These are phyloP conservation scores for Antechinus stuartii DNA, from an alignment of 2,113 vertebrate species.

Conservation along the genomic window DNA sequence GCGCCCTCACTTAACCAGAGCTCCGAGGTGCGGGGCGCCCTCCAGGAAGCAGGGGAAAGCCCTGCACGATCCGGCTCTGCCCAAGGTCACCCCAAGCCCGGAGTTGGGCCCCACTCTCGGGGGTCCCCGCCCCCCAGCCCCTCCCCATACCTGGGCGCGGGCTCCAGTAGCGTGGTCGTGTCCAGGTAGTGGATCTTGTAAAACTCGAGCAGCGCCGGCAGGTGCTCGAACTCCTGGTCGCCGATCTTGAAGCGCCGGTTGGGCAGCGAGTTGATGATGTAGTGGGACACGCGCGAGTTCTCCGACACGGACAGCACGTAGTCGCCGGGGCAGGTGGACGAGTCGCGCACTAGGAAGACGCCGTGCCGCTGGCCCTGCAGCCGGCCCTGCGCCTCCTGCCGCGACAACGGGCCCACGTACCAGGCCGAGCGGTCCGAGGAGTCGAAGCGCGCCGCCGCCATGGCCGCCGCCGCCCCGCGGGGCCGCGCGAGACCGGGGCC, in stretches of 20 bases:
- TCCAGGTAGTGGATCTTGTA: constrained; percentile 99
- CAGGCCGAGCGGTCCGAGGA: constrained; percentile 94
- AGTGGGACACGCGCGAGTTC: constrained; percentile 98
- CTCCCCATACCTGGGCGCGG: constrained; percentile 91
- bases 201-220: constrained; percentile 96
- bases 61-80: too few species aligned
- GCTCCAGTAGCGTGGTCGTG: constrained; percentile 98
- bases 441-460: constrained; percentile 94
- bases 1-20: too few species aligned
- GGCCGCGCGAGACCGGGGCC: constrained; percentile 38
- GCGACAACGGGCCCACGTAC: constrained; percentile 96
- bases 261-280: constrained; percentile 98
- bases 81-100: not conserved
- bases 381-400: constrained; percentile 94
- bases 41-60: too few species aligned
- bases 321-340: constrained; percentile 97
- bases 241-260: constrained; percentile 98
- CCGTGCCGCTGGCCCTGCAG: constrained; percentile 97
- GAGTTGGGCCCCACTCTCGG: too few species aligned
- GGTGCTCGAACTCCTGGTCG: constrained; percentile 97
- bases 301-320: constrained; percentile 98
- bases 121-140: not conserved
- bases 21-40: too few species aligned
- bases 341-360: constrained; percentile 96
- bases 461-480: constrained; percentile 58